Conservation (phyloP, 2,888 invertebrate genomes). For the Molorchus minor region DNA sequence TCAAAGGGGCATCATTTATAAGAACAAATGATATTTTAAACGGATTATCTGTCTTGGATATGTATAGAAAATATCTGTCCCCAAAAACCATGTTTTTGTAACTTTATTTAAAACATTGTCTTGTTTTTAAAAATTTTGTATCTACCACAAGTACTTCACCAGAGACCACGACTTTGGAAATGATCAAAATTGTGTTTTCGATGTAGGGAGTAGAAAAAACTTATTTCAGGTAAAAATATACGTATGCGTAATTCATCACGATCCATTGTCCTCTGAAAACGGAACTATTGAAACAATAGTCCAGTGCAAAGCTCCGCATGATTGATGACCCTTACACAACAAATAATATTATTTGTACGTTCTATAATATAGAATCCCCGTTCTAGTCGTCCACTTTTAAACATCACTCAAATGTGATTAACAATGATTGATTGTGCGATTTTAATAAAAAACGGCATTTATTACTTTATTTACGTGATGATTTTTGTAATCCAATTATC, state of each 20-base stretch:
- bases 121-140: too few species aligned
- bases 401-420: conserved; percentile 14
- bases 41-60: too few species aligned
- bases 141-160: too few species aligned
- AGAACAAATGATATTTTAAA: too few species aligned
- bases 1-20: too few species aligned
- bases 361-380: conserved; percentile 18
- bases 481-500: conserved; percentile 9
- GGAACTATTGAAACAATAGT: conserved; percentile 6
- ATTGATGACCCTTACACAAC: conserved; percentile 5
- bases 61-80: too few species aligned
- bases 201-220: too few species aligned
- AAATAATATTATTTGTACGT: conserved; percentile 20
- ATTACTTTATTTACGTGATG: conserved; percentile 7
- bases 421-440: conserved; percentile 17
- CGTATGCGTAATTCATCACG: neutral
- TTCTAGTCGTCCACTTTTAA: conserved; percentile 12
- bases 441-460: conserved; percentile 11
- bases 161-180: too few species aligned
- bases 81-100: too few species aligned
- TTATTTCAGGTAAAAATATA: neutral
- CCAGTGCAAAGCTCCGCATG: conserved; percentile 8
- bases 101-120: too few species aligned
- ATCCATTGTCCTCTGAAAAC: neutral
- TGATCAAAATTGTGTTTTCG: too few species aligned